These are phyloP conservation scores for Pseudomyrmex concolor DNA, from an alignment of 1,140 invertebrate species.

Conservation along the genomic window DNA sequence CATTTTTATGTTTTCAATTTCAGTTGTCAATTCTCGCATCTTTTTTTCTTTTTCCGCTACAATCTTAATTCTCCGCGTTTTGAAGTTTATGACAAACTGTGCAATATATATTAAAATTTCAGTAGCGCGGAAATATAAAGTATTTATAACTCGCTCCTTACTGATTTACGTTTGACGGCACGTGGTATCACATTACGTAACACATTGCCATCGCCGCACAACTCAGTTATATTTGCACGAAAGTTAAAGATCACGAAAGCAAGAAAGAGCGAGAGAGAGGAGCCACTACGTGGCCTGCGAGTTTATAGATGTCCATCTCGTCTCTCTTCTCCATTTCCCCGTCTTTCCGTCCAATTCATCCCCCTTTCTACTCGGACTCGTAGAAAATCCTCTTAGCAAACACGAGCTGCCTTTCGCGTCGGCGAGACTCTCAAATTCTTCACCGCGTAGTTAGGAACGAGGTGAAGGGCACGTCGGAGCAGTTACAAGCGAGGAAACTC, in stretches of 20 bases:
- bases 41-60: not conserved
- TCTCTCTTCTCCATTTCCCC: not conserved
- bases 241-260: slow-evolving; percentile 42
- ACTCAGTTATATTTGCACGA: slow-evolving; percentile 9
- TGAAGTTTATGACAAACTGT: not conserved
- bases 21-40: not conserved
- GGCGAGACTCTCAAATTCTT: slow-evolving; percentile 39
- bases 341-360: slow-evolving; percentile 13
- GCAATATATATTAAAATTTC: not conserved
- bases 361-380: slow-evolving; percentile 7
- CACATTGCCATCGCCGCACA: not conserved
- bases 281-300: slow-evolving; percentile 1
- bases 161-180: slow-evolving; percentile 8
- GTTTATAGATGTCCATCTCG: slow-evolving; percentile 4
- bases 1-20: not conserved
- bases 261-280: not conserved
- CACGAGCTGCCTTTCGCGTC: slow-evolving; percentile 19
- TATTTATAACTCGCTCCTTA: not conserved
- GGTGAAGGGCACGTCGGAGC: slow-evolving; percentile 16
- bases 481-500: slow-evolving; percentile 12
- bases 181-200: slow-evolving; percentile 38
- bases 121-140: not conserved
- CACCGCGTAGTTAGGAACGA: not conserved
- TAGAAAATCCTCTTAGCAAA: slow-evolving; percentile 35
- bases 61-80: not conserved